Evolutionary conservation across 2,888 invertebrate genomes (phyloP).

Genomic region (Nephrocerus scutellatus): DNA sequence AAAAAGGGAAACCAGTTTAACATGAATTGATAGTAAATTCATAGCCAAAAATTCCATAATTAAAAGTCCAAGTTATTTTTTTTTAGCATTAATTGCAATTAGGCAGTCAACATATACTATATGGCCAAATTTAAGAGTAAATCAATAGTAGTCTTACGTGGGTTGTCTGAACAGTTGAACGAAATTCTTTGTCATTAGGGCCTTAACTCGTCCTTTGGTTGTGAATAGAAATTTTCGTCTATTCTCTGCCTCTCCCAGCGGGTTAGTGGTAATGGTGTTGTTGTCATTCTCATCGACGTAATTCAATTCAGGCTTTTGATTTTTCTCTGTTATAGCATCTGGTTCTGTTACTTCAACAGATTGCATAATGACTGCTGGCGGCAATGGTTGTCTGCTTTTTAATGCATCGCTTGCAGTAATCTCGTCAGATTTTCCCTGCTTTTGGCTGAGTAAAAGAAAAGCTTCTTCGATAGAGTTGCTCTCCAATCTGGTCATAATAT

Average conservation of each 20-base stretch:
- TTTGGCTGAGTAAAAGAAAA: slow-evolving; percentile 70
- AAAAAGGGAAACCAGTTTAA: slow-evolving; percentile 13
- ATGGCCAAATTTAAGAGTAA: not conserved
- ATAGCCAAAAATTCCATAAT: too few species aligned
- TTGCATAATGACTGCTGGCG: slow-evolving; percentile 29
- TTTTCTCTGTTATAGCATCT: slow-evolving; percentile 23
- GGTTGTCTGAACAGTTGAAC: slow-evolving; percentile 65
- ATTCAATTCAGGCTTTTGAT: slow-evolving; percentile 28
- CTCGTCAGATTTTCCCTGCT: slow-evolving; percentile 46
- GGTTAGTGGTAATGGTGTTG: slow-evolving; percentile 7
- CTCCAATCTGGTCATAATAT: slow-evolving; percentile 62
- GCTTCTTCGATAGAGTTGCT: slow-evolving; percentile 77
- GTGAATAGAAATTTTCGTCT: slow-evolving; percentile 39
- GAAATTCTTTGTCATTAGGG: slow-evolving; percentile 63
- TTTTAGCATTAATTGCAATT: not conserved
- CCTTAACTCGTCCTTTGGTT: slow-evolving; percentile 51
- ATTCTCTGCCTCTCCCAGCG: slow-evolving; percentile 28
- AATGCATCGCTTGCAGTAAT: slow-evolving; percentile 29
- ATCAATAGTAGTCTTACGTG: slow-evolving; percentile 51
- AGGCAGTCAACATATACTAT: slow-evolving; percentile 2
- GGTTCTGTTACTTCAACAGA: slow-evolving; percentile 37
- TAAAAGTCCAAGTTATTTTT: not conserved
- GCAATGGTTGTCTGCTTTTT: slow-evolving; percentile 22
- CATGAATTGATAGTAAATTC: not conserved
- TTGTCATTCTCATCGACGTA: slow-evolving; percentile 20